A percentile compares a stretch with the other conserved stretches of the same genome.
phyloP scores from a whole-genome alignment of 1,140 invertebrate species.

The Drosophila ercepeae region DNA sequence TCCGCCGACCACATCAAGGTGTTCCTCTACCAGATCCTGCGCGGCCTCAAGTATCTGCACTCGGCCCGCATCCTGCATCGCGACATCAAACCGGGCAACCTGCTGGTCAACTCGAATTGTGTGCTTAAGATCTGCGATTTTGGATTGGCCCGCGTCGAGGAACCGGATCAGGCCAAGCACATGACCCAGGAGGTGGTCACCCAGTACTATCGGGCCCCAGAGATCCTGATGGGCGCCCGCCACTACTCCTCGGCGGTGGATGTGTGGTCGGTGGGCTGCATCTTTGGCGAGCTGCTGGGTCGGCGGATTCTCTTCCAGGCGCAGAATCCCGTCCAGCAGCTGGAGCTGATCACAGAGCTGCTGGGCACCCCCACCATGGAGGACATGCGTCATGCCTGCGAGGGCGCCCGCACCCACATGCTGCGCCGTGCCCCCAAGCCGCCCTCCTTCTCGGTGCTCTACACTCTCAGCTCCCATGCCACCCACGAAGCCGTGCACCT shows the following conservation, averaged over 20 bases:
- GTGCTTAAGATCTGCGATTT: slow-evolving; percentile 99
- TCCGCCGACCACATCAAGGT: slow-evolving; percentile 99
- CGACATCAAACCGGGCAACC: slow-evolving; percentile 99
- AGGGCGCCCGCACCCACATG: slow-evolving; percentile 97
- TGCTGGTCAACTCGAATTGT: slow-evolving; percentile 99
- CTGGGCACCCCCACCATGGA: slow-evolving; percentile 97
- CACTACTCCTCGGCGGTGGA: slow-evolving; percentile 99
- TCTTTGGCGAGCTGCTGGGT: slow-evolving; percentile 98
- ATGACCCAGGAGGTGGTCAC: slow-evolving; percentile 99
- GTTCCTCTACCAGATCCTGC: slow-evolving; percentile 99
- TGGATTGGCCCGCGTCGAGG: slow-evolving; percentile 95
- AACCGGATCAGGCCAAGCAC: slow-evolving; percentile 94
- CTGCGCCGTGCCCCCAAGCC: slow-evolving; percentile 94
- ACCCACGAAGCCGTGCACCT: slow-evolving; percentile 99
- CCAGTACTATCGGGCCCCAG: slow-evolving; percentile 99
- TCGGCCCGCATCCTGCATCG: slow-evolving; percentile 98
- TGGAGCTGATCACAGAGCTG: slow-evolving; percentile 98
- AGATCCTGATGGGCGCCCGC: slow-evolving; percentile 98
- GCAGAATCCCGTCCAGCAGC: slow-evolving; percentile 96
- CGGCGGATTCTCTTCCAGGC: slow-evolving; percentile 98
- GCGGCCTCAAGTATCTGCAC: slow-evolving; percentile 99
- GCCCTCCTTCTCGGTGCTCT: slow-evolving; percentile 94
- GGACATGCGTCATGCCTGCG: slow-evolving; percentile 98
- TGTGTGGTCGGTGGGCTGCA: slow-evolving; percentile 99
- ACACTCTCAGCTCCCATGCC: slow-evolving; percentile 95